Percentiles rank a stretch among this genome's conserved stretches.
Conservation (phyloP, 2,797 vertebrate species). For the Enteromius fasciolatus region DNA sequence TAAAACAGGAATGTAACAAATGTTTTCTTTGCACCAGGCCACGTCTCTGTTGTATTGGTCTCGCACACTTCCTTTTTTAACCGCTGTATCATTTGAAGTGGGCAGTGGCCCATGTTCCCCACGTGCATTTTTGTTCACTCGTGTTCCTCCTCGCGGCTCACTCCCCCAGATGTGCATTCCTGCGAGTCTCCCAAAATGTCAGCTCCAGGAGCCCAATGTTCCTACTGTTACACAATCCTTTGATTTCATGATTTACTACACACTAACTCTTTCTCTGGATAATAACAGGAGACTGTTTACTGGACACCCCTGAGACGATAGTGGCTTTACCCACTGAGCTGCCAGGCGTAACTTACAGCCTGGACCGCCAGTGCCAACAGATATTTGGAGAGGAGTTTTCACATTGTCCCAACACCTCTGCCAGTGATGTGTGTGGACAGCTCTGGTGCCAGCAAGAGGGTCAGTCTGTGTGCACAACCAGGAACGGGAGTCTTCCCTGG, state of each 20-base stretch:
- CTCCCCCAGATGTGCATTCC: conserved; percentile 65
- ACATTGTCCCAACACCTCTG: conserved; percentile 88
- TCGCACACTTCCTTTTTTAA: conserved; percentile 18
- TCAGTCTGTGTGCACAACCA: conserved; percentile 86
- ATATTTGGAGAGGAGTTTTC: conserved; percentile 88
- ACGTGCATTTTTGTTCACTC: conserved; percentile 44
- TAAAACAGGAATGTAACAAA: conserved; percentile 25
- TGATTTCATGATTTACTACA: conserved; percentile 52
- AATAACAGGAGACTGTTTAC: conserved; percentile 89
- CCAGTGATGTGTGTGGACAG: conserved; percentile 84
- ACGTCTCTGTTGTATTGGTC: conserved; percentile 12
- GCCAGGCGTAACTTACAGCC: conserved; percentile 83
- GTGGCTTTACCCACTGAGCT: conserved; percentile 81
- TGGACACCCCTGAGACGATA: conserved; percentile 82
- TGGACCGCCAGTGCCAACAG: conserved; percentile 95
- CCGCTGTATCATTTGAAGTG: conserved; percentile 41
- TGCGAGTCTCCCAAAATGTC: conserved; percentile 59
- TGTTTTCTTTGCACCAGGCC: conserved; percentile 26
- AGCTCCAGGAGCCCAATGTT: conserved; percentile 50
- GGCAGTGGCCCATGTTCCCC: conserved; percentile 41
- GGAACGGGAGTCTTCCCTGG: conserved; percentile 92
- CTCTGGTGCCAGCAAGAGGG: conserved; percentile 88
- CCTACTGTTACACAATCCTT: conserved; percentile 56
- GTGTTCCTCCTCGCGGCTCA: conserved; percentile 45
- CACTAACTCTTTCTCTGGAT: conserved; percentile 39